Conservation (phyloP, 2,888 invertebrate species). For the Apocheima hispidaria region DNA sequence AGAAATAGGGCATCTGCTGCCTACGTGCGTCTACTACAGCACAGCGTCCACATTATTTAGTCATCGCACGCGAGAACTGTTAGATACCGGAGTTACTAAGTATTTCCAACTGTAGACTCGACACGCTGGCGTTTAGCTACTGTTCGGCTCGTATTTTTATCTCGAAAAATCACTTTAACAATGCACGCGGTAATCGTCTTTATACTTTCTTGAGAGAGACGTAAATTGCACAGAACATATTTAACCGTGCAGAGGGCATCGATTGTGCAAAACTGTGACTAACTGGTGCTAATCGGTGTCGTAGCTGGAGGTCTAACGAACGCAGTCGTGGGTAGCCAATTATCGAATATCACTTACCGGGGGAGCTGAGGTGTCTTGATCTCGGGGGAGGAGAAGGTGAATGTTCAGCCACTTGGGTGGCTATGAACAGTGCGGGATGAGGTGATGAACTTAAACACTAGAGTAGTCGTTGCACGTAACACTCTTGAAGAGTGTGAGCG, state of each 20-base stretch:
- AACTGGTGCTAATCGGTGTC: constrained; percentile 52
- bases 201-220: constrained; percentile 4
- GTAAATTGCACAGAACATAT: constrained; percentile 7
- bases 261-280: constrained; percentile 51
- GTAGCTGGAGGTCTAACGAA: constrained; percentile 44
- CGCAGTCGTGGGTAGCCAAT: constrained; percentile 54
- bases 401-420: constrained; percentile 79
- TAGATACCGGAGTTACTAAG: not conserved
- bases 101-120: not conserved
- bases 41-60: not conserved
- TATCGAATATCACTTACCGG: constrained; percentile 69
- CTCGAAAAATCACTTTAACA: constrained; percentile 6
- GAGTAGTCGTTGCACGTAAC: constrained; percentile 63
- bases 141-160: not conserved
- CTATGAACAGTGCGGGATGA: constrained; percentile 75
- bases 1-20: constrained; percentile 50
- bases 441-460: constrained; percentile 74
- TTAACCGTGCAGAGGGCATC: constrained; percentile 27
- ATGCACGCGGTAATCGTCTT: constrained; percentile 3
- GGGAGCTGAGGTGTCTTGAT: constrained; percentile 63
- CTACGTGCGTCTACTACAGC: constrained; percentile 34
- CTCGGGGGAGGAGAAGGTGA: constrained; percentile 55
- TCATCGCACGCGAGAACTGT: not conserved
- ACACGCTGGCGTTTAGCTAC: not conserved
- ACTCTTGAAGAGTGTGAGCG: constrained; percentile 77